These are phyloP conservation scores for Oryzias curvinotus DNA, from an alignment of 2,113 vertebrate genomes.

Conservation along the genomic window DNA sequence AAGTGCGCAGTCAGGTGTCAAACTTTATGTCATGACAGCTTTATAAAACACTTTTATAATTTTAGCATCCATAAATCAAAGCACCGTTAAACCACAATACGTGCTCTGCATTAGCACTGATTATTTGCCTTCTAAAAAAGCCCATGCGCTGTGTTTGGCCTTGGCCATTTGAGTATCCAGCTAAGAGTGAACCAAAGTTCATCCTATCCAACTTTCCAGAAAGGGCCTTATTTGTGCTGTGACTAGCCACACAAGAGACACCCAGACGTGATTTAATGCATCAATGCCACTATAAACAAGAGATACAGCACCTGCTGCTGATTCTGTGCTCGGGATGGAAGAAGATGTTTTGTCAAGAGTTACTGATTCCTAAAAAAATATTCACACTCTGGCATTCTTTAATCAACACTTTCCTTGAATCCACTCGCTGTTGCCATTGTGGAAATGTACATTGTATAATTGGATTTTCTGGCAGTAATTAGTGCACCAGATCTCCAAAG, in stretches of 20 bases:
- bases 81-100: neutral
- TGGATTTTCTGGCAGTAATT: conserved; percentile 16
- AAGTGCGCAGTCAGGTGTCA: neutral
- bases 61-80: no score
- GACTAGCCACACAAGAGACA: neutral
- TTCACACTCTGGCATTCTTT: neutral
- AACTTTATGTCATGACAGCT: neutral
- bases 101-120: neutral
- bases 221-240: conserved; percentile 24
- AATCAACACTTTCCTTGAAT: neutral
- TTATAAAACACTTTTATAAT: neutral
- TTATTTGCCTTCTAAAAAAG: neutral
- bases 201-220: conserved; percentile 32
- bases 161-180: conserved; percentile 41
- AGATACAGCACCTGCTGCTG: conserved; percentile 62
- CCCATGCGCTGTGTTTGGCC: conserved; percentile 16
- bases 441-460: conserved; percentile 1
- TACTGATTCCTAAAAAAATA: neutral
- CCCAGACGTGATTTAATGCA: conserved; percentile 21
- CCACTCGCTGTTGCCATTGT: neutral
- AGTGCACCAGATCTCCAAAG: neutral
- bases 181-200: conserved; percentile 46
- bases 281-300: conserved; percentile 46
- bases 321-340: conserved; percentile 1
- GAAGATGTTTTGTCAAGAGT: conserved; percentile 6